Evolutionary conservation across 2,797 vertebrate species (phyloP).

Genomic region (Gambelia wislizenii): DNA sequence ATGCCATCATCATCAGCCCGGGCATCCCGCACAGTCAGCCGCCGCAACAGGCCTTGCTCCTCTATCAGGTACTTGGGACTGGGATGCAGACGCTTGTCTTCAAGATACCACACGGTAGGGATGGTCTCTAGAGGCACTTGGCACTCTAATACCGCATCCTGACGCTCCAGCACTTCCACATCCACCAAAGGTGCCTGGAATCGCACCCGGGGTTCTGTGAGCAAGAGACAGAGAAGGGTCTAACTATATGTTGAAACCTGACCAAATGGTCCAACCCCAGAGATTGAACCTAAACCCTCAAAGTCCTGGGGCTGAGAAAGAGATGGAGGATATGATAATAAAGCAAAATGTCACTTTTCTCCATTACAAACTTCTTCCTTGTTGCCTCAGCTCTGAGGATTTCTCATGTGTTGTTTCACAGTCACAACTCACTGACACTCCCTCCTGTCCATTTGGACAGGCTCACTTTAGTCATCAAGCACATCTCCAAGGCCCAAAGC

Average conservation of each 20-base stretch:
- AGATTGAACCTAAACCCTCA: background rate
- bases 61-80: constrained; percentile 97
- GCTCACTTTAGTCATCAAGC: background rate
- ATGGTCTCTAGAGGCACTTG: constrained; percentile 95
- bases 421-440: background rate
- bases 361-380: background rate
- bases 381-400: background rate
- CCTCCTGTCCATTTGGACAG: background rate
- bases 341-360: background rate
- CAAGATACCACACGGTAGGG: constrained; percentile 94
- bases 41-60: constrained; percentile 89
- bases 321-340: background rate
- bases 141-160: constrained; percentile 93
- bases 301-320: background rate
- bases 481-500: background rate
- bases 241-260: background rate
- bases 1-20: constrained; percentile 94
- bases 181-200: constrained; percentile 95
- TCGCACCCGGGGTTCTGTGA: constrained; percentile 88
- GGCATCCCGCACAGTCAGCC: constrained; percentile 93
- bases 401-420: background rate
- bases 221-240: constrained; percentile 6
- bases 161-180: constrained; percentile 91
- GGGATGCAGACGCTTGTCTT: constrained; percentile 93
- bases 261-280: no score